phyloP scores from a whole-genome alignment of 2,113 vertebrate genomes.

The Triplophysa dalaica region DNA sequence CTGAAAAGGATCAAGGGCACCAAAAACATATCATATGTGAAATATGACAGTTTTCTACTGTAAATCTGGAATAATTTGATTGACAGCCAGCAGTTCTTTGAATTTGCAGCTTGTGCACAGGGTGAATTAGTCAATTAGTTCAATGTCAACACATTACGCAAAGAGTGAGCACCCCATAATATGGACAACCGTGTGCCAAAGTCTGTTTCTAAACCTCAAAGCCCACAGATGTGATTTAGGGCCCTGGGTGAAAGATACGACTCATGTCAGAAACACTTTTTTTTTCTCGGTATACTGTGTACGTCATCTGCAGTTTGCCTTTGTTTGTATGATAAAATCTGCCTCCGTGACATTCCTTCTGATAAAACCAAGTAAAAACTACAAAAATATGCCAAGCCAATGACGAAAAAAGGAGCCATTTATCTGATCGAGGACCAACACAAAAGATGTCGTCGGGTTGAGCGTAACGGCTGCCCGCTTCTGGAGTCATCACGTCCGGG shows the following conservation, averaged over 20 bases:
- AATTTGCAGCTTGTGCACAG: background rate
- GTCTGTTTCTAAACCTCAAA: background rate
- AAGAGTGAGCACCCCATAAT: background rate
- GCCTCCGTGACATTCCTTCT: too few relatives aligned
- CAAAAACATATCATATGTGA: background rate
- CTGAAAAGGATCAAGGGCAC: background rate
- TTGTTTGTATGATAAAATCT: too few relatives aligned
- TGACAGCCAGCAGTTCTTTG: background rate
- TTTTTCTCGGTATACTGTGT: too few relatives aligned
- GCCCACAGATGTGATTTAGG: conserved; percentile 1
- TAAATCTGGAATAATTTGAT: background rate
- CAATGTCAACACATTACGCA: background rate
- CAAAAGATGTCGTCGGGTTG: background rate
- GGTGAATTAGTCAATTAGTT: background rate
- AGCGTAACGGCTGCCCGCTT: conserved; percentile 19
- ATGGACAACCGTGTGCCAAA: background rate
- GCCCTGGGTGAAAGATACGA: background rate
- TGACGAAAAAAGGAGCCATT: background rate
- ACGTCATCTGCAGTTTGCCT: too few relatives aligned
- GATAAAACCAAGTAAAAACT: too few relatives aligned
- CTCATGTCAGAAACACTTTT: background rate
- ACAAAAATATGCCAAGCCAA: background rate
- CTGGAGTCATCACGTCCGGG: conserved; percentile 2
- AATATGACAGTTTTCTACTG: background rate
- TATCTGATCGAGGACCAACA: background rate